Conservation (phyloP, 2,888 invertebrate genomes). For the Eristalis arbustorum region DNA sequence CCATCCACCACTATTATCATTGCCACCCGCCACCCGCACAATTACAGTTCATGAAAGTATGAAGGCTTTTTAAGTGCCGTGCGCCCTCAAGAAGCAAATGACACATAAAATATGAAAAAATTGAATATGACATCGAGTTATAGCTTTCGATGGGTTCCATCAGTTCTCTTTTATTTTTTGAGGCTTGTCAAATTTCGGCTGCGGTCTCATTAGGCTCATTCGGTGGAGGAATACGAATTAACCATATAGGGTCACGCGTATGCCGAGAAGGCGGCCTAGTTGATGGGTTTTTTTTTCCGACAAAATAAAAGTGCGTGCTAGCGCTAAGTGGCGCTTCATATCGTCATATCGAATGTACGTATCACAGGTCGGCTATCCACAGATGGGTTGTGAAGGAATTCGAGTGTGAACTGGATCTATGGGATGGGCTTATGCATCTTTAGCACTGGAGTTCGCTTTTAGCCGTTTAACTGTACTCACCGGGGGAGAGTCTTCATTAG, state of each 20-base stretch:
- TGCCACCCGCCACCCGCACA: background rate
- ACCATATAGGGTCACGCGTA: slow-evolving; percentile 46
- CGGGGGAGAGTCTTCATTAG: background rate
- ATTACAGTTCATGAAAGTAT: background rate
- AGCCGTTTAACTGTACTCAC: background rate
- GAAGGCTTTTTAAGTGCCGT: slow-evolving; percentile 28
- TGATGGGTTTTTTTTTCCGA: slow-evolving; percentile 2
- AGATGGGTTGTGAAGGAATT: background rate
- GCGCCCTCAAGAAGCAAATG: slow-evolving; percentile 36
- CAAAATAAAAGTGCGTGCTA: slow-evolving; percentile 22
- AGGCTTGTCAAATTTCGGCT: slow-evolving; percentile 20
- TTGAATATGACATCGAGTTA: slow-evolving; percentile 46
- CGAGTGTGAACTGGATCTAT: background rate
- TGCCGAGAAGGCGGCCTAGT: slow-evolving; percentile 11
- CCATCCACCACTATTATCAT: slow-evolving; percentile 17
- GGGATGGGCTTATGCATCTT: background rate
- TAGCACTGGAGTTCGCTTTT: background rate
- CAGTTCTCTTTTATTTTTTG: slow-evolving; percentile 36
- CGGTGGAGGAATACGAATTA: slow-evolving; percentile 51
- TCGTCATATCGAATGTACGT: background rate
- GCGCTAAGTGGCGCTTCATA: slow-evolving; percentile 9
- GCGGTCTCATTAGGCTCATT: slow-evolving; percentile 29
- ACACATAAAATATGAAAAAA: slow-evolving; percentile 66
- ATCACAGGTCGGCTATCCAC: background rate
- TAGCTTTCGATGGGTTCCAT: slow-evolving; percentile 39